Percentiles rank a stretch among this genome's conserved stretches.
These are phyloP conservation scores for Dallia pectoralis DNA, from an alignment of 2,797 vertebrate species.

Conservation along the genomic window DNA sequence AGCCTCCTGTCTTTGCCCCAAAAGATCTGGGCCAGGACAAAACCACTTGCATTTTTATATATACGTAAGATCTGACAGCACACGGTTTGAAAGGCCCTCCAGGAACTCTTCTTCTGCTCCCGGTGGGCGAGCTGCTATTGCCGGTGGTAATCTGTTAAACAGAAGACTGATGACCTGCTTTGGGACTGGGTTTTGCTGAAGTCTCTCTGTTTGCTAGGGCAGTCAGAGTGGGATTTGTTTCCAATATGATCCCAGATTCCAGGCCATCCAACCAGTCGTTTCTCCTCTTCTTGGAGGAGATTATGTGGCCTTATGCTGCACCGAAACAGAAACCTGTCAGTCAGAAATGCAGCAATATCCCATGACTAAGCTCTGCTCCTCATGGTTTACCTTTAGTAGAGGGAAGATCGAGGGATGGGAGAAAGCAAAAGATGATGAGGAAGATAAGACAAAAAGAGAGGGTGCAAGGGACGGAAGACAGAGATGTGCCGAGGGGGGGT, in stretches of 20 bases:
- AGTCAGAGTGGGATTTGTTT: neutral
- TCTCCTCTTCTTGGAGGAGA: conserved; percentile 16
- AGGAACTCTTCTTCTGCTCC: too few relatives aligned
- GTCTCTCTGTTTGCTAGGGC: neutral
- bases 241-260: neutral
- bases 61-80: too few relatives aligned
- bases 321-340: conserved; percentile 29
- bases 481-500: neutral
- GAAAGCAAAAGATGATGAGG: conserved; percentile 5
- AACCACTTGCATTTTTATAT: too few relatives aligned
- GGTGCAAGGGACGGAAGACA: conserved; percentile 12
- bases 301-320: conserved; percentile 23
- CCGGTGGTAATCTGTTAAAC: neutral
- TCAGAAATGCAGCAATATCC: conserved; percentile 40
- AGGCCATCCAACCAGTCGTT: neutral
- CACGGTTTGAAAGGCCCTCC: too few relatives aligned
- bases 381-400: conserved; percentile 19
- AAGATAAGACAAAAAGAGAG: neutral
- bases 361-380: conserved; percentile 40
- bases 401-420: neutral
- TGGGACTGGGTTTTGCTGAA: neutral
- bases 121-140: too few relatives aligned
- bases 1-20: too few relatives aligned
- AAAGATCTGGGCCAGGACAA: too few relatives aligned
- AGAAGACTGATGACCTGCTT: neutral